Conservation (phyloP, 2,797 vertebrate genomes). For the Dicrostonyx torquatus region DNA sequence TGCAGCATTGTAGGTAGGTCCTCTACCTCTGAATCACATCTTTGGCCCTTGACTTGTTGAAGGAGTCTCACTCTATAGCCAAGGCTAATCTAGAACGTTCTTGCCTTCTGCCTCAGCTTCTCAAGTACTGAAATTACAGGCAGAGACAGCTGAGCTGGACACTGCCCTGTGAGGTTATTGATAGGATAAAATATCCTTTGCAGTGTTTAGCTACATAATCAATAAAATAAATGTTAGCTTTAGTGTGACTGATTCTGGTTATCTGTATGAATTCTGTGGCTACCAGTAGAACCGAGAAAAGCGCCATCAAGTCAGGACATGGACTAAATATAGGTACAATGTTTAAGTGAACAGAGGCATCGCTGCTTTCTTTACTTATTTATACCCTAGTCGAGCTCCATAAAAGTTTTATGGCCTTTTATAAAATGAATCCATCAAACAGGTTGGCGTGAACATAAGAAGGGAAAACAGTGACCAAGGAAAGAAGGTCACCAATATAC, state of each 20-base stretch:
- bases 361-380: neutral
- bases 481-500: neutral
- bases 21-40: neutral
- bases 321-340: neutral
- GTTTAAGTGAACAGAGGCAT: neutral
- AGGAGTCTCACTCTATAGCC: neutral
- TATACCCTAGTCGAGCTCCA: neutral
- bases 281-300: neutral
- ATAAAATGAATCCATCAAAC: constrained; percentile 37
- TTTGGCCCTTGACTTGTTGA: neutral
- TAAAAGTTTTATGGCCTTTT: constrained; percentile 44
- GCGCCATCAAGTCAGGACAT: neutral
- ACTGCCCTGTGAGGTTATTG: neutral
- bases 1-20: neutral
- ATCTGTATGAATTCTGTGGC: neutral
- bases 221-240: neutral
- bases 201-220: neutral
- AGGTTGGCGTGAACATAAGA: neutral
- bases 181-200: neutral
- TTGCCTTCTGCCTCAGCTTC: neutral
- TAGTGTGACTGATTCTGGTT: neutral
- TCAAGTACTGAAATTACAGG: neutral
- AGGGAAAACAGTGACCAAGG: neutral
- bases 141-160: neutral
- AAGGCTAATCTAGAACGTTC: neutral